Evolutionary conservation across 1,140 invertebrate genomes (phyloP).

Genomic region (Stenopsyche tienmushanensis): DNA sequence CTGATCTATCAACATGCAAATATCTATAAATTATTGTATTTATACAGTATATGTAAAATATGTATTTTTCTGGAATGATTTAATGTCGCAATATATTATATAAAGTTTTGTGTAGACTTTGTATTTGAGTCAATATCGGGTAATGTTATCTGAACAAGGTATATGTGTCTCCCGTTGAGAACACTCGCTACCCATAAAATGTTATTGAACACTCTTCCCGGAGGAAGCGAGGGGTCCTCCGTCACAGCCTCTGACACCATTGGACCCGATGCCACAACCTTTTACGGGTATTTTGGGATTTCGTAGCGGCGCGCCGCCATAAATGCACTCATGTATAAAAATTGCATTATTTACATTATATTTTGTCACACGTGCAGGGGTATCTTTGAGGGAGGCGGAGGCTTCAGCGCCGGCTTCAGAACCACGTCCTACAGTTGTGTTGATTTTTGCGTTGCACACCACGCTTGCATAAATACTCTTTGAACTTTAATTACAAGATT

Average conservation of each 20-base stretch:
- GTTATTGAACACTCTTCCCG: constrained; percentile 12
- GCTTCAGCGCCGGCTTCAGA: not conserved
- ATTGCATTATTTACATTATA: constrained; percentile 32
- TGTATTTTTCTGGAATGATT: too few relatives aligned
- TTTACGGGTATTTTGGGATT: constrained; percentile 10
- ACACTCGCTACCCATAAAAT: constrained; percentile 22
- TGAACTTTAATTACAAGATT: not conserved
- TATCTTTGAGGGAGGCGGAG: not conserved
- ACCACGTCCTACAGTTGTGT: too few relatives aligned
- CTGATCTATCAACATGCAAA: too few relatives aligned
- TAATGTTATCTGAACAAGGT: too few relatives aligned
- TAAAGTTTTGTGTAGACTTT: too few relatives aligned
- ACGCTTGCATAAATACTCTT: not conserved
- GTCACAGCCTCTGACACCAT: not conserved
- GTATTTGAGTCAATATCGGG: too few relatives aligned
- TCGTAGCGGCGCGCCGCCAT: not conserved
- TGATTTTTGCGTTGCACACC: not conserved
- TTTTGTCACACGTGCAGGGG: constrained; percentile 5
- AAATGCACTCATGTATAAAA: constrained; percentile 32
- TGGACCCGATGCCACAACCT: not conserved
- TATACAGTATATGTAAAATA: too few relatives aligned
- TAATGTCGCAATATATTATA: too few relatives aligned
- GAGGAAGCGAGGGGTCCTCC: not conserved
- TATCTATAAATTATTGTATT: too few relatives aligned
- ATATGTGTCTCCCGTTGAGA: too few relatives aligned